These are phyloP conservation scores for Axea sp. DNA, from an alignment of 2,888 invertebrate genomes.

Conservation along the genomic window DNA sequence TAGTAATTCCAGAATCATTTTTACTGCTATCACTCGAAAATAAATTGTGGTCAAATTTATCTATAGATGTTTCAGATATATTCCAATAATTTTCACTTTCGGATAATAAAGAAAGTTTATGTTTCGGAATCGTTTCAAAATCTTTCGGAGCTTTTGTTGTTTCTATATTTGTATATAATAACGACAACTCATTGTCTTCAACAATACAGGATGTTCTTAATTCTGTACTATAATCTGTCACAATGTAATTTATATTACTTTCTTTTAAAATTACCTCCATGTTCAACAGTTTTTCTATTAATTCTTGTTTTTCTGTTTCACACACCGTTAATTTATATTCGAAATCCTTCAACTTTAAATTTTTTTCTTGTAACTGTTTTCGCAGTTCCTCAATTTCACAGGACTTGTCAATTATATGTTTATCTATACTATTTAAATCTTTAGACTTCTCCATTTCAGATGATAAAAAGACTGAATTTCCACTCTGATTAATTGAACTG, in stretches of 20 bases:
- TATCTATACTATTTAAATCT: conserved; percentile 32
- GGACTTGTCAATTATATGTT: conserved; percentile 45
- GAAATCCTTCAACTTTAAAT: conserved; percentile 37
- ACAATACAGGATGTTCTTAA: neutral
- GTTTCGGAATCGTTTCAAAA: conserved; percentile 21
- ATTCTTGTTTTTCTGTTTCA: conserved; percentile 20
- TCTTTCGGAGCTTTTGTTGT: conserved; percentile 12
- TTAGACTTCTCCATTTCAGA: too few species aligned
- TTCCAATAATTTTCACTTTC: conserved; percentile 27
- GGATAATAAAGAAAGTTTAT: conserved; percentile 20
- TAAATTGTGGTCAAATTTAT: conserved; percentile 48
- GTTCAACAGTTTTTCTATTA: conserved; percentile 25
- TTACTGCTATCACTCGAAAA: conserved; percentile 66
- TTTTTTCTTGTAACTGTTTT: conserved; percentile 25
- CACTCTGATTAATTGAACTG: neutral
- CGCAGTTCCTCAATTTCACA: conserved; percentile 40
- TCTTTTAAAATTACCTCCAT: conserved; percentile 27
- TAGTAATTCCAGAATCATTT: conserved; percentile 72
- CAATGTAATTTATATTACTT: conserved; percentile 12
- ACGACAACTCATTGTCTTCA: conserved; percentile 27
- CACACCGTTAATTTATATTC: conserved; percentile 22
- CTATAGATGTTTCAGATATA: conserved; percentile 33
- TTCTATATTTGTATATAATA: conserved; percentile 28
- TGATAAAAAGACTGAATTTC: neutral
- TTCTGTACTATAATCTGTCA: conserved; percentile 3